Evolutionary conservation across 2,113 vertebrate genomes (phyloP).

Genomic region (Xenopus laevis): DNA sequence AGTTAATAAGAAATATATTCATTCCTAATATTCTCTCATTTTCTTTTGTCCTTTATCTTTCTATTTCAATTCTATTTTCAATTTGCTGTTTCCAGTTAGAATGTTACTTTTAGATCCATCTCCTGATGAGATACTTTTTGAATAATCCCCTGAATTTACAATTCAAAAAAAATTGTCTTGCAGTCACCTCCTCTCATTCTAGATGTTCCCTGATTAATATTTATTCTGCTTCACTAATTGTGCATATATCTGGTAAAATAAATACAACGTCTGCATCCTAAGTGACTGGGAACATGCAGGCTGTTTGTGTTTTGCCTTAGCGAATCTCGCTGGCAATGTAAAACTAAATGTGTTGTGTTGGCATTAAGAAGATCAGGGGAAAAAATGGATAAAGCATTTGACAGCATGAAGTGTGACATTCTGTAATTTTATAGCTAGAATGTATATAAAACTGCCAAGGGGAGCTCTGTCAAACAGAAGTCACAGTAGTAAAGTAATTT

Average conservation of each 20-base stretch:
- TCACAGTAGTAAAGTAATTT: not conserved
- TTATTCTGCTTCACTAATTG: slow-evolving; percentile 25
- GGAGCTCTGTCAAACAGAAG: not conserved
- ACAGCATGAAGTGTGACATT: not conserved
- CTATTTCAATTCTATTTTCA: slow-evolving; percentile 33
- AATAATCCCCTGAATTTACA: slow-evolving; percentile 10
- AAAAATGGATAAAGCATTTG: not conserved
- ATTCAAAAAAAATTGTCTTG: not conserved
- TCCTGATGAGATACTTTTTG: slow-evolving; percentile 24
- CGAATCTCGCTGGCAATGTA: not conserved
- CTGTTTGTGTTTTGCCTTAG: not conserved
- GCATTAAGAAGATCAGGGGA: not conserved
- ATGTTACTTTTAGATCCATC: not conserved
- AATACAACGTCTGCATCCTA: slow-evolving; percentile 14
- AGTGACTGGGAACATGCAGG: not conserved
- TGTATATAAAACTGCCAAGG: not conserved
- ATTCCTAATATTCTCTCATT: slow-evolving; percentile 38
- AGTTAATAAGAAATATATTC: slow-evolving; percentile 43
- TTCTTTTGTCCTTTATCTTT: slow-evolving; percentile 25
- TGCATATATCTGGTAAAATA: slow-evolving; percentile 26
- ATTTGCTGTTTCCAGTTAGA: slow-evolving; percentile 20
- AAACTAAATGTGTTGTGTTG: not conserved
- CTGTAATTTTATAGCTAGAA: not conserved
- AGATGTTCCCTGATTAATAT: slow-evolving; percentile 29
- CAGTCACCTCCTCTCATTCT: not conserved